These are phyloP conservation scores for Caracal caracal DNA, from an alignment of 2,113 vertebrate species.

Conservation along the genomic window DNA sequence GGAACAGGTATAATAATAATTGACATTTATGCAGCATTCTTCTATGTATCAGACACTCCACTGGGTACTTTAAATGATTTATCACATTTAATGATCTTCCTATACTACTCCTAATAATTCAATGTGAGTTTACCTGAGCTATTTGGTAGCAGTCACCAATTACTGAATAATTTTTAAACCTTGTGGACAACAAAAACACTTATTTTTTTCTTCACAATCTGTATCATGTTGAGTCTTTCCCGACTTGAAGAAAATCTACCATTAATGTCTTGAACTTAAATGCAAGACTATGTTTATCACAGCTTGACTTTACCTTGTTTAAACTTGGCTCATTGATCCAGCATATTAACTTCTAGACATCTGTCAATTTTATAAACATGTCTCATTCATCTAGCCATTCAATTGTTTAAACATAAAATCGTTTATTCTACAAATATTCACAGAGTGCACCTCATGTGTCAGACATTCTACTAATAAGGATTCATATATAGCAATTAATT, in stretches of 20 bases:
- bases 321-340: neutral
- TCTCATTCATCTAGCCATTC: neutral
- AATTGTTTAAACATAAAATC: neutral
- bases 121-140: neutral
- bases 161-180: constrained; percentile 23
- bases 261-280: neutral
- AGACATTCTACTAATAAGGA: neutral
- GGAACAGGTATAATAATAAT: neutral
- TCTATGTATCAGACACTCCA: neutral
- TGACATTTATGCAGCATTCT: neutral
- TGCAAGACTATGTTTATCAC: neutral
- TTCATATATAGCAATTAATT: neutral
- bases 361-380: neutral
- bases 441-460: neutral
- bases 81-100: neutral
- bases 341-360: neutral
- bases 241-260: neutral
- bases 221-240: neutral
- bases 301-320: neutral
- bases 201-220: neutral
- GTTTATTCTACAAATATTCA: constrained; percentile 39
- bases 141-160: neutral
- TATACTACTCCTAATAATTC: neutral
- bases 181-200: neutral
- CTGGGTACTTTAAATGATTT: neutral